Evolutionary conservation across 1,140 invertebrate genomes (phyloP), one percentile per base, ranked within the genome.

Genomic region (Whitmania pigra): DNA sequence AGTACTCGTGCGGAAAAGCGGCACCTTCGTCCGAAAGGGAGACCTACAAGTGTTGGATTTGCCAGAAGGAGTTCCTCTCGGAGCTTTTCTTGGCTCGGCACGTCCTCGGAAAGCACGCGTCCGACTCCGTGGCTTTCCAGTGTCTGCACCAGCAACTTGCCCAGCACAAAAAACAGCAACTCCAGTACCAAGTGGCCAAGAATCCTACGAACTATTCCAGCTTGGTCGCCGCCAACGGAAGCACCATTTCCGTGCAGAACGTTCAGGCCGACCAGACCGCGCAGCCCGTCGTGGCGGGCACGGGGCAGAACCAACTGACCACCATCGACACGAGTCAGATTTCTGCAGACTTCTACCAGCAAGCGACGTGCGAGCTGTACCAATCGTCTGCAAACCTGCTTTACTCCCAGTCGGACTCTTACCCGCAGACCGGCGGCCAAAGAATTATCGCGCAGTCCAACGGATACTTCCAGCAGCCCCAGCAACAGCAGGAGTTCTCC

Each of bases 1-100:
- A 18, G 7, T 70, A 70, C 43, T 20, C 43, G 43, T 70, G 69
- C 53, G 69, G 69, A 54, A 43, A 43, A 31, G 6, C 40, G 1
- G 69, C 3, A 70, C 0, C 29, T 27, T 29, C 43, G 13, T 36
- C 25, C 29, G 69, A 70, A 49, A 27, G 36, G 40, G 36, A 25
- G 20, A 20, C 49, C 53, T 53, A 54, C 69, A 43, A 49, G 69
- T 70, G 69, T 53, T 53, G 31, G 36, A 25, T 70, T 25, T 70
- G 69, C 43, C 25, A 49, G 22, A 70, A 70, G 53, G 53, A 25
- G 43, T 70, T 70, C 53, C 69, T 53, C 49, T 70, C 69, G n/a
- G 36, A 36, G 22, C 31, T 53, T 13, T 70, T 70, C 53, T 49
- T 70, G 18, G 31, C 22, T 31, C 18, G 69, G 53, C 69, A 70